Evolutionary conservation across 2,888 invertebrate species (phyloP), one percentile per base, ranked within the genome.

Genomic region (Lottia scabra): DNA sequence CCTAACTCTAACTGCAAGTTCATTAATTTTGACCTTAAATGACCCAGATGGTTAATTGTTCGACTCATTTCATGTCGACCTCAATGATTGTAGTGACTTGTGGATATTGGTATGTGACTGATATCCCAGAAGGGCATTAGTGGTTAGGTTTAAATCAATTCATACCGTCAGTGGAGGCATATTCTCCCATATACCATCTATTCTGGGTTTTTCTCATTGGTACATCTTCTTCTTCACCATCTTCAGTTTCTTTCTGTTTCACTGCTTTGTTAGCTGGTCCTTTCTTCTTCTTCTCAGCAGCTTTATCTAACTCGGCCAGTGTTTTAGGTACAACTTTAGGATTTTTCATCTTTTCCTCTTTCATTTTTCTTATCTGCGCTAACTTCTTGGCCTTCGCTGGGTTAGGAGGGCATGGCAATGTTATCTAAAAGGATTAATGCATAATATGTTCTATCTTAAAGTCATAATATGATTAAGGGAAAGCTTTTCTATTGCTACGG

Each of bases 101-200:
- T n/a, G n/a, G n/a, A n/a, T n/a, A n/a, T n/a, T n/a, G n/a, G n/a
- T n/a, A n/a, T n/a, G n/a, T n/a, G n/a, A n/a, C n/a, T n/a, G n/a
- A n/a, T n/a, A n/a, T n/a, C n/a, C n/a, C n/a, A n/a, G n/a, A n/a
- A n/a, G n/a, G n/a, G n/a, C n/a, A n/a, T n/a, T n/a, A n/a, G n/a
- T n/a, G n/a, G n/a, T n/a, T 66, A 38, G 38, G 27, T 12, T 64
- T 2, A 8, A 38, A 38, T 13, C 13, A 15, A 30, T 13, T 65
- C 75, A 26, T 74, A 87, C 87, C 87, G 67, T 87, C 87, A 8
- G 79, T 83, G 64, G 78, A 78, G 4, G 83, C 87, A 64, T 88
- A 87, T 12, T 85, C 83, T 12, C 88, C 88, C 87, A 87, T 86
- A 74, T 88, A 88, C 87, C 87, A 87, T 46, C 83, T 83, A 64